Evolutionary conservation across 92 coral and sea anemone species (phyloP), one percentile per base, ranked within the genome.

Genomic region (Montipora capitata): DNA sequence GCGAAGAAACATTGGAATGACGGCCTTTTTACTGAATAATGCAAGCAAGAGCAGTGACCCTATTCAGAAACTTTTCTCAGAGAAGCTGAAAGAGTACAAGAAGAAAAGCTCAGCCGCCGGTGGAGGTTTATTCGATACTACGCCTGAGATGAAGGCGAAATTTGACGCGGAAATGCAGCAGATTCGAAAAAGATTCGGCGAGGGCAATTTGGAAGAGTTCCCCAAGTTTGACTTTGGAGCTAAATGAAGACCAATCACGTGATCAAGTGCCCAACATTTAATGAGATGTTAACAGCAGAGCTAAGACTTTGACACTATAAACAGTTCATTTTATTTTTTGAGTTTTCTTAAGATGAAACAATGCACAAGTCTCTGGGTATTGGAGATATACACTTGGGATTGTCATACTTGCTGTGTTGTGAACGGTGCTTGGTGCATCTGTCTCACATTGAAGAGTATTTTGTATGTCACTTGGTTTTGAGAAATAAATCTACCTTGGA

Each of bases 181-280:
- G 77, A 86, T 98, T 66, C 93, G 90, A 88, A 96, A 94, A 82
- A 86, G 99, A 74, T 98, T 68, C 82, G 99, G 98, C 42, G 98
- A 96, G 63, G 96, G 94, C 75, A 79, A 92, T 38, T 88, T 98
- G 44, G 99, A 98, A 81, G 98, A 98, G 77, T 98, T 98, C 69
- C 99, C 99, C 35, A 98, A 89, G 92, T 98, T 98, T 83, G 84
- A 91, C 87, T 98, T 98, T 69, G 77, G 68, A 16, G 12, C 3
- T 12, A 81, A 81, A 7, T 81, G 56, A 56, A 65, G 76, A 67
- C 41, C 66, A 27, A 39, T 48, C 13, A 69, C 85, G 76, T 52
- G 85, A 52, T 79, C 56, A 40, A 63, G 44, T 3, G 40, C 11
- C 81, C 67, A 40, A 15, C 10, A 74, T 74, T 74, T 73, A 20